These are phyloP conservation scores for Aphaenogaster floridana DNA, from an alignment of 1,140 invertebrate genomes.

Conservation along the genomic window DNA sequence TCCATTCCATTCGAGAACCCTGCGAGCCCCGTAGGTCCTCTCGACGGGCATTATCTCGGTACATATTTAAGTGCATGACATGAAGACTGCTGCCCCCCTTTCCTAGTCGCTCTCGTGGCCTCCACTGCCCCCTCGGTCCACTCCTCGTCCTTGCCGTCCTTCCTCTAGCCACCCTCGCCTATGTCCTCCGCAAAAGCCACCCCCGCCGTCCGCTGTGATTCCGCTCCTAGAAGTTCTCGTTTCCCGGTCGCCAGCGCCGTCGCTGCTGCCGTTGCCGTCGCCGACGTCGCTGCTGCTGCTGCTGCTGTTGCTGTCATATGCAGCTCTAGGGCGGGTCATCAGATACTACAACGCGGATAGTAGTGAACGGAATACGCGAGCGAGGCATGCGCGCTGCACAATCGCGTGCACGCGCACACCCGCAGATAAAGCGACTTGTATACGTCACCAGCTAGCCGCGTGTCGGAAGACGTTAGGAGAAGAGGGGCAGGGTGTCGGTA, in stretches of 20 bases:
- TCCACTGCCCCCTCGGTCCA: slow-evolving; percentile 22
- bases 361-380: slow-evolving; percentile 76
- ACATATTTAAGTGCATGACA: slow-evolving; percentile 86
- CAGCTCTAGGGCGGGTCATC: slow-evolving; percentile 86
- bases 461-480: slow-evolving; percentile 43
- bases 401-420: slow-evolving; percentile 66
- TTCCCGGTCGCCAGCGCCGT: slow-evolving; percentile 75
- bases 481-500: slow-evolving; percentile 39
- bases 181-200: slow-evolving; percentile 72
- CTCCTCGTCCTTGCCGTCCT: slow-evolving; percentile 33
- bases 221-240: slow-evolving; percentile 83
- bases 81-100: slow-evolving; percentile 80
- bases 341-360: slow-evolving; percentile 84
- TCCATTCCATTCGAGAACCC: slow-evolving; percentile 80
- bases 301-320: slow-evolving; percentile 83
- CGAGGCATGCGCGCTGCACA: slow-evolving; percentile 34
- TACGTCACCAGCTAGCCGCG: slow-evolving; percentile 34
- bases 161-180: slow-evolving; percentile 57
- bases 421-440: slow-evolving; percentile 11
- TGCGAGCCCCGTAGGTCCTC: slow-evolving; percentile 79
- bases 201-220: slow-evolving; percentile 56
- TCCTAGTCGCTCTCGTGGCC: slow-evolving; percentile 55
- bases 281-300: not conserved
- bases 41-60: slow-evolving; percentile 85
- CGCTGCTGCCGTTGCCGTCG: slow-evolving; percentile 3